Percentiles rank a stretch among this genome's conserved stretches.
These are phyloP conservation scores for Bothrops jararaca DNA, from an alignment of 2,113 vertebrate genomes.

Conservation along the genomic window DNA sequence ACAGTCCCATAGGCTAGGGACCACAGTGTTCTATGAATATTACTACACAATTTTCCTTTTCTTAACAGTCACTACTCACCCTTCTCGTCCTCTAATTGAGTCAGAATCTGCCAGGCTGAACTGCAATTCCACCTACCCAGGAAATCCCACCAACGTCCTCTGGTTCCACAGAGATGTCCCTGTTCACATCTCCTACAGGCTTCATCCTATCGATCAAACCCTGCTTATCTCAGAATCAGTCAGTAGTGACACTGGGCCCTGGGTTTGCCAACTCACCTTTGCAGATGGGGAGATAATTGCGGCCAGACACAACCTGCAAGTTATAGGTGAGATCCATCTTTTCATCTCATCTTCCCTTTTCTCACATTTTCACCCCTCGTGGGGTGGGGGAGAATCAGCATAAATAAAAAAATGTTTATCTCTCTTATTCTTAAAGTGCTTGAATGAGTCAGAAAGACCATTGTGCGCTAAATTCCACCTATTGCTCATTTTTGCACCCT, in stretches of 20 bases:
- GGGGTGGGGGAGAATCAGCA: neutral
- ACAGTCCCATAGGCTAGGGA: neutral
- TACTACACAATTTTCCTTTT: neutral
- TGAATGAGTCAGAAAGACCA: neutral
- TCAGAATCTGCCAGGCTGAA: constrained; percentile 44
- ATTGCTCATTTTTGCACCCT: neutral
- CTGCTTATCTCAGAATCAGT: constrained; percentile 30
- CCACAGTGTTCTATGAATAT: neutral
- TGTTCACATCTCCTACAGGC: neutral
- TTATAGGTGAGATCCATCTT: constrained; percentile 62
- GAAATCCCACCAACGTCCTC: constrained; percentile 46
- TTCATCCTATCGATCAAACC: neutral
- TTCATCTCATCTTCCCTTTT: neutral
- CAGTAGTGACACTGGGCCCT: constrained; percentile 57
- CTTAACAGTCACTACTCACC: constrained; percentile 60
- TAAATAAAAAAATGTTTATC: neutral
- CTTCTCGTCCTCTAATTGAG: constrained; percentile 42
- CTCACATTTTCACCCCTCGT: neutral
- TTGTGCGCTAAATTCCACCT: neutral
- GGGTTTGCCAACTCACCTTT: constrained; percentile 68
- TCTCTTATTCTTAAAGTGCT: neutral
- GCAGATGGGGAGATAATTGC: constrained; percentile 56
- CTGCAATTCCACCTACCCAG: constrained; percentile 69
- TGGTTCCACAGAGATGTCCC: constrained; percentile 49
- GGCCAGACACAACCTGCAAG: constrained; percentile 45